Conservation (phyloP, 2,113 vertebrate species). For the Bubalus kerabau region DNA sequence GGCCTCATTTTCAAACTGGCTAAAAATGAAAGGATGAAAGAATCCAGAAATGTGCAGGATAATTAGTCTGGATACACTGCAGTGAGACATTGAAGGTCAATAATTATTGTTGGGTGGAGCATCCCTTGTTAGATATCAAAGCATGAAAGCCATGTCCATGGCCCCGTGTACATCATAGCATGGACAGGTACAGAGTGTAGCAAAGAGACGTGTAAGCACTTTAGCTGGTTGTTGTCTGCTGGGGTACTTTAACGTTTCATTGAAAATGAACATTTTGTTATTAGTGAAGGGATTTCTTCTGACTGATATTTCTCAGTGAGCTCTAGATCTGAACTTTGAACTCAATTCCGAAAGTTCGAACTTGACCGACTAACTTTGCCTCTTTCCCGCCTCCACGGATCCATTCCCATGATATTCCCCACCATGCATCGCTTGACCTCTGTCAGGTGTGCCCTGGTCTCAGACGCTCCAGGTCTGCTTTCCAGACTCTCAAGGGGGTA, state of each 20-base stretch:
- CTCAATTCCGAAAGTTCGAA: background rate
- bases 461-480: background rate
- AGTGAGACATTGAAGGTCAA: background rate
- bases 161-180: background rate
- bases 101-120: background rate
- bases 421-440: fast-evolving
- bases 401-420: fast-evolving
- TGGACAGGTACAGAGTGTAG: background rate
- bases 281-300: background rate
- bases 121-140: background rate
- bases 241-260: fast-evolving
- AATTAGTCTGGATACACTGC: slow-evolving; percentile 31
- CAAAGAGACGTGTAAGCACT: background rate
- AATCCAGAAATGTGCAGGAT: background rate
- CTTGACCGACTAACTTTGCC: background rate
- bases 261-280: background rate
- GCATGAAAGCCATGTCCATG: fast-evolving
- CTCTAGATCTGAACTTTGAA: background rate
- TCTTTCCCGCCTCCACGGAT: fast-evolving
- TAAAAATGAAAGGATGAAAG: slow-evolving; percentile 59
- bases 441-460: fast-evolving
- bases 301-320: background rate
- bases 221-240: background rate
- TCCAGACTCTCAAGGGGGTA: background rate
- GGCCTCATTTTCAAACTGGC: slow-evolving; percentile 65